Base-by-base conservation (phyloP, 1,140 invertebrate species). In the Magallana ariakensis region DNA sequence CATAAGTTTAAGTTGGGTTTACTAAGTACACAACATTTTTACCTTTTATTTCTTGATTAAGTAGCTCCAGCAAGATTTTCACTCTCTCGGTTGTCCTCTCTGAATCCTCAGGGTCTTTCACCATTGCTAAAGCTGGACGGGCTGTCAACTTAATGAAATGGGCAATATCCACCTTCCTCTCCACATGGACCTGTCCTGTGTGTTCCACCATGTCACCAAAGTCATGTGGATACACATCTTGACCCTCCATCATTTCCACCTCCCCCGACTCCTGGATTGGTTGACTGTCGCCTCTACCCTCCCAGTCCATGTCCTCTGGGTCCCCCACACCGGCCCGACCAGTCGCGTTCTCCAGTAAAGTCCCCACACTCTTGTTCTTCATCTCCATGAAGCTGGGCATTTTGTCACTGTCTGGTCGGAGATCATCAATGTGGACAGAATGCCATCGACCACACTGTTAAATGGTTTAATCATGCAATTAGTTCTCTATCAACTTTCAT, bases 401-500 rank as follows among this genome's bases (percentile, higher is more conserved):
- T 7, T 83, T 57, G 15, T 88, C 80, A 33, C 84, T 75, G 22
- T 86, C 57, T 9, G 91, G 88, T 16, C 87, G 85, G 10, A 94
- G 83, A 57, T 94, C 93, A 90, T 94, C 93, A 33, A 94, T 92
- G 84, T 94, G 93, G 7, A 92, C 90, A 53, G 90, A 94, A 54
- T 92, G 90, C 93, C 93, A 94, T 66, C 86, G 87, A 15, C 93
- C 93, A 89, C 91, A 92, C 92, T 93, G n/a, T 46, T 46, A 5
- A 46, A 46, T 46, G 33, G 33, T 46, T 46, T 46, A 46, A 4
- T 46, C 33, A 53, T 87, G 83, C 22, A 26, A 46, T 46, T 46
- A 75, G 33, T 26, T 3, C 13, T 60, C 33, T 0, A n/a, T 10
- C 22, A 66, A 22, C 0, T 46, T 2, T 66, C 0, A 19, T 66